phyloP scores from a whole-genome alignment of 2,888 invertebrate genomes.

The Ophioninae sp. region DNA sequence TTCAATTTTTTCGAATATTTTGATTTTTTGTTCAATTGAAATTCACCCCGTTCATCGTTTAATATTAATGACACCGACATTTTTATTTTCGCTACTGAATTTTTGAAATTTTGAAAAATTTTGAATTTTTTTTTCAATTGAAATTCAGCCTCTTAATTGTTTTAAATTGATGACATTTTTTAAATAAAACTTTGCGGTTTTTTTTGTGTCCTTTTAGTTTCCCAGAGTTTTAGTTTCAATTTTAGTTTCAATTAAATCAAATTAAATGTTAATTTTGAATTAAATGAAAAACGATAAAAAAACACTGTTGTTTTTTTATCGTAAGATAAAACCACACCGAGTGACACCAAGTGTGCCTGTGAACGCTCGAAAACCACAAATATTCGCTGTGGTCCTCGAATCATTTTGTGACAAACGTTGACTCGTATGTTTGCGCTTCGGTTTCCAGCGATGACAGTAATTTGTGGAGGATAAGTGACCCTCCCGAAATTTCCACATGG shows the following conservation, averaged over 20 bases:
- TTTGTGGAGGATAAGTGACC: not conserved
- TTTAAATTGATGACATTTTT: too few species aligned
- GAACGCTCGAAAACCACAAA: not conserved
- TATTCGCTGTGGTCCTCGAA: not conserved
- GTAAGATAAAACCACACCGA: not conserved
- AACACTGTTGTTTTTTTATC: not conserved
- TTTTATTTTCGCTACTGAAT: too few species aligned
- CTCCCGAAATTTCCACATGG: not conserved
- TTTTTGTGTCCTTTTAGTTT: too few species aligned
- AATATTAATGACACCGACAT: not conserved
- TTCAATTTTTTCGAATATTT: not conserved
- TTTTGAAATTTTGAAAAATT: too few species aligned
- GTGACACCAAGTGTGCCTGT: not conserved
- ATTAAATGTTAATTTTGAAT: too few species aligned
- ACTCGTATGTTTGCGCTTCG: not conserved
- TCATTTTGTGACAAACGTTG: not conserved
- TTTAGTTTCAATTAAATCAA: too few species aligned
- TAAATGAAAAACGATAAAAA: too few species aligned
- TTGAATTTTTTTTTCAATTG: too few species aligned
- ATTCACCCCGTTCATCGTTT: not conserved
- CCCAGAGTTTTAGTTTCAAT: too few species aligned
- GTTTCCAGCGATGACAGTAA: not conserved
- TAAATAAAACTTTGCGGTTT: too few species aligned
- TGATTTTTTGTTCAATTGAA: slow-evolving; percentile 1
- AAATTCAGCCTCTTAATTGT: too few species aligned